Evolutionary conservation across 1,140 invertebrate species (phyloP).

Genomic region (Lithobius niger): DNA sequence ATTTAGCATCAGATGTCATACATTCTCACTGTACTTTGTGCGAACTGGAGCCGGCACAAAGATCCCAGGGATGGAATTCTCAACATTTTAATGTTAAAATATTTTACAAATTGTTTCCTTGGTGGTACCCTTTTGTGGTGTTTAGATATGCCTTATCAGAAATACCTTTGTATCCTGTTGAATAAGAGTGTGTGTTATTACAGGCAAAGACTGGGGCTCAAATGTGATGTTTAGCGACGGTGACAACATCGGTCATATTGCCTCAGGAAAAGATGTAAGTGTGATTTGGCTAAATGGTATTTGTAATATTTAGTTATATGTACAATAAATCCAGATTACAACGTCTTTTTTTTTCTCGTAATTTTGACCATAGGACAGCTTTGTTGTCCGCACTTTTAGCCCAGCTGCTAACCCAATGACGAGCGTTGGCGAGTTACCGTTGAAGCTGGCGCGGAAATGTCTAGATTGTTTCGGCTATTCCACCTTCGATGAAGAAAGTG

Average conservation of each 20-base stretch:
- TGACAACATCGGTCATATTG: constrained; percentile 63
- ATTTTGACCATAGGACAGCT: constrained; percentile 49
- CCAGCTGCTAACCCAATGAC: constrained; percentile 40
- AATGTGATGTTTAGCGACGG: constrained; percentile 74
- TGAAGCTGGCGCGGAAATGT: constrained; percentile 64
- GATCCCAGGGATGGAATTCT: no score
- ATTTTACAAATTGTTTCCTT: no score
- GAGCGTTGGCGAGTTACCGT: constrained; percentile 47
- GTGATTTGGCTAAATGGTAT: constrained; percentile 13
- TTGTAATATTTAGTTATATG: not conserved
- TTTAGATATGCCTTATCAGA: no score
- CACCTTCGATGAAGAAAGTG: constrained; percentile 50
- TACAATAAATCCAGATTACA: not conserved
- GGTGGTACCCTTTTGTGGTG: no score
- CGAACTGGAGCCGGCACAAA: no score
- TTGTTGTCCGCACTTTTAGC: constrained; percentile 63
- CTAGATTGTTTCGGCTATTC: constrained; percentile 59
- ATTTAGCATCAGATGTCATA: no score
- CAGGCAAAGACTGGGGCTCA: constrained; percentile 31
- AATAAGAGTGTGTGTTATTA: no score
- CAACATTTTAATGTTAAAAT: no score
- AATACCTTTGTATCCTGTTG: no score
- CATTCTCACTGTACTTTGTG: no score
- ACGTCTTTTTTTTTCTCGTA: constrained; percentile 11
- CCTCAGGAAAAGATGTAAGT: constrained; percentile 63